Evolutionary conservation across 2,113 vertebrate genomes (phyloP), one percentile per base, ranked within the genome.

Genomic region (Ptychochromis oligacanthus): DNA sequence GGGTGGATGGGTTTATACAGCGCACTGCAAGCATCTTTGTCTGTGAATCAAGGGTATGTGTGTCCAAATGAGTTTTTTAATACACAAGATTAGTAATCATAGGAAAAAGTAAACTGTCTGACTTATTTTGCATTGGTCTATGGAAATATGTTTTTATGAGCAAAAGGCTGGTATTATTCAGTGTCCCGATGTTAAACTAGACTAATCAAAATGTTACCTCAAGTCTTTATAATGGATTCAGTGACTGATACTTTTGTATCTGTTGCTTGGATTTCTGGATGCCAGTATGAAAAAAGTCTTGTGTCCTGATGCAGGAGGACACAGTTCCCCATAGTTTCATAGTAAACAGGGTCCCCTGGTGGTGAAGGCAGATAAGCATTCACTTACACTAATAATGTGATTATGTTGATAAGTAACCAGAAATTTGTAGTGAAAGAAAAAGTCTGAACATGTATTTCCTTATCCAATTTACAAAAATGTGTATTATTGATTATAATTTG

Each of bases 301-400:
- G 52, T 13, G 2, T 20, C 7, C 5, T 60, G 59, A 56, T 83
- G 40, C 58, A 58, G n/a, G 26, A 18, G 24, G 13, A 60, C 18
- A 22, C 55, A 28, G 24, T 43, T 72, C 7, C 9, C 38, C 31
- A 31, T 56, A 22, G 49, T 87, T 77, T 49, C 7, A 36, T 12
- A 77, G 76, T 22, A 18, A 89, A 89, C 57, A 78, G 79, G 7
- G 88, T 79, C 90, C 89, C 87, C 92, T 92, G 72, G 78, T 93
- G 92, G 86, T 28, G 74, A 83, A 76, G 14, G 52, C 22, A 46
- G 43, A 52, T 46, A 34, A 67, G 43, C 20, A 79, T 78, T 77
- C 17, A 17, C 56, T 49, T 2, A 52, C 43, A 49, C 5, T 18
- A 14, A 28, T 10, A 59, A 38, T 22, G 38, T 12, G 46, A 54